Base-by-base conservation (phyloP, 2,113 vertebrate species). In the Hyaena hyaena region DNA sequence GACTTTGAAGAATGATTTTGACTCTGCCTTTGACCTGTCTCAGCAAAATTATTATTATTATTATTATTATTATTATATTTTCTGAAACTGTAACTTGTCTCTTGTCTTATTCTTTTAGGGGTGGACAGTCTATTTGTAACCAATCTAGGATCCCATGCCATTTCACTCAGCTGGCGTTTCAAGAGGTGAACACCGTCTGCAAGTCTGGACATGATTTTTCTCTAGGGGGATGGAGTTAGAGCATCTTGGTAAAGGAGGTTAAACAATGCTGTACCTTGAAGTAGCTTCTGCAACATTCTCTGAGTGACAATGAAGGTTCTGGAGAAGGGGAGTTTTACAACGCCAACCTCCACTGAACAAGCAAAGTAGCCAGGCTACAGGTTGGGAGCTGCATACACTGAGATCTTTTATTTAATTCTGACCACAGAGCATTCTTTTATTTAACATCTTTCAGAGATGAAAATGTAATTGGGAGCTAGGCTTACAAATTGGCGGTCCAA, bases 391-490 rank as follows among this genome's bases (percentile, higher is more conserved):
- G 35, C 7, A 17, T 31, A 28, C 39, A 45, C 24, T 66, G 69
- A 94, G 61, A 66, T 9, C 31, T 97, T 88, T 73, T 24, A 91
- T 94, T 95, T 90, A 31, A 79, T 90, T 77, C 84, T 88, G 26
- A 33, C 17, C 8, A 7, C 82, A 80, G 95, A 88, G 77, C 39
- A 82, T 39, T 76, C 79, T 80, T 90, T 58, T 48, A 48, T 39
- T 84, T 69, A 90, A 82, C 69, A 58, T 90, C 74, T 92, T 87
- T 77, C 84, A 63, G 65, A 10, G 7, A 82, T 39, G 95, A 66
- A 94, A 90, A 94, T 76, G 24, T 45, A 63, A 94, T 80, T 82
- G 61, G 88, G 73, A 96, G 84, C 58, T n/a, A 43, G 88, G 94
- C 71, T 97, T 90, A 88, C 88, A 94, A 80, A 97, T 73, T 31